A percentile compares a stretch with the other conserved stretches of the same genome.
phyloP scores from a whole-genome alignment of 2,888 invertebrate species.

The Punctoribates punctum region DNA sequence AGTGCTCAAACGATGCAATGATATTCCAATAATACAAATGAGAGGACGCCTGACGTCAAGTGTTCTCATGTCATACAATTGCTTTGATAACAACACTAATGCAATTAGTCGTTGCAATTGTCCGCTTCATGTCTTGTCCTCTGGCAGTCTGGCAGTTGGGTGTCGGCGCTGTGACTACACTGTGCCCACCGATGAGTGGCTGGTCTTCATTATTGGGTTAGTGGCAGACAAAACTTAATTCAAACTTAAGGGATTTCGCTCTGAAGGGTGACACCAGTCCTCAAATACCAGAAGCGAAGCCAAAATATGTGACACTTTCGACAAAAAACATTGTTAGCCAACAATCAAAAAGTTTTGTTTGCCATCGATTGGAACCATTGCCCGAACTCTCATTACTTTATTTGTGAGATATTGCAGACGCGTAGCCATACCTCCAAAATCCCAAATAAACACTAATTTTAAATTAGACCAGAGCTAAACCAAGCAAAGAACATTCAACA shows the following conservation, averaged over 20 bases:
- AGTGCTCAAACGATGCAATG: background rate
- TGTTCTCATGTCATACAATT: constrained; percentile 8
- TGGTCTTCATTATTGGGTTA: constrained; percentile 5
- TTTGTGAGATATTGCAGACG: constrained; percentile 3
- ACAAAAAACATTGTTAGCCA: constrained; percentile 25
- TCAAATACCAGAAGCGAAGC: background rate
- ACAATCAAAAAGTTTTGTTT: constrained; percentile 19
- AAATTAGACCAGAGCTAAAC: too few relatives aligned
- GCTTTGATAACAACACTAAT: constrained; percentile 15
- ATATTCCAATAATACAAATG: constrained; percentile 27
- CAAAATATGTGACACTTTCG: constrained; percentile 20
- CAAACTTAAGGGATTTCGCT: constrained; percentile 20
- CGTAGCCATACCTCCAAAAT: background rate
- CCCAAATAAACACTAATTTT: too few relatives aligned
- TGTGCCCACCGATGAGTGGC: background rate
- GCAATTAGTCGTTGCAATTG: constrained; percentile 22
- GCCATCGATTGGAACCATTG: constrained; percentile 3
- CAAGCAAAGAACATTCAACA: too few relatives aligned
- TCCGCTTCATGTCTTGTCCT: background rate
- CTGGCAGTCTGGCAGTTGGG: constrained; percentile 28
- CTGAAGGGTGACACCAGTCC: constrained; percentile 22
- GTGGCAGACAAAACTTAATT: constrained; percentile 31
- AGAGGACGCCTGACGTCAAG: constrained; percentile 22
- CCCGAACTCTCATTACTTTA: constrained; percentile 10
- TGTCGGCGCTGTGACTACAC: background rate